Evolutionary conservation across 2,113 vertebrate genomes (phyloP).

Genomic region (Petromus typicus): DNA sequence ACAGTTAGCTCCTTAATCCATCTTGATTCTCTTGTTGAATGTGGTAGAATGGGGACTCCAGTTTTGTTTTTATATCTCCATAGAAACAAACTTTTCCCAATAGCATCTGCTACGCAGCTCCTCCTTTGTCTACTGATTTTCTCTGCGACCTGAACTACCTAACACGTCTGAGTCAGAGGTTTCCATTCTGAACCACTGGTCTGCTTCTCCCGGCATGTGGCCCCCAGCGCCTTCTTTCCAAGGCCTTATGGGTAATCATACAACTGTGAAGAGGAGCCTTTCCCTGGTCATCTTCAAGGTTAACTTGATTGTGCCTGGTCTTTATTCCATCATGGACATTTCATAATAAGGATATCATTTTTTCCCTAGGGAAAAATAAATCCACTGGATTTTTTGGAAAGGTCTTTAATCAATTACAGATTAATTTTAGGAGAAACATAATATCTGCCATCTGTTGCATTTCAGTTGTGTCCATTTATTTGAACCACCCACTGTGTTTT

Average conservation of each 20-base stretch:
- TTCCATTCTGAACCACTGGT: background rate
- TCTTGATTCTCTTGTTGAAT: background rate
- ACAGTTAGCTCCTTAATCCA: background rate
- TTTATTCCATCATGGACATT: background rate
- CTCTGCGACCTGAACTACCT: background rate
- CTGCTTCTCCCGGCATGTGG: background rate
- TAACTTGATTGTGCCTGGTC: background rate
- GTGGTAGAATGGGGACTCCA: background rate
- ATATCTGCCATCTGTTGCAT: background rate
- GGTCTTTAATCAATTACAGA: background rate
- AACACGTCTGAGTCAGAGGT: background rate
- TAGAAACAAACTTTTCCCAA: background rate
- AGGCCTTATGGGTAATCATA: background rate
- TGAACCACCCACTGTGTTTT: background rate
- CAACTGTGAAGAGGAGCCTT: background rate
- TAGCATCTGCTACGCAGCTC: background rate
- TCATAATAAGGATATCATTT: background rate
- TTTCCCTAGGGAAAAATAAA: background rate
- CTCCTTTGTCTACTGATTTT: background rate
- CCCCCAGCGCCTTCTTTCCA: background rate
- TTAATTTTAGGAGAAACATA: background rate
- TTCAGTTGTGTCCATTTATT: background rate
- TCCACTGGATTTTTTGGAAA: background rate
- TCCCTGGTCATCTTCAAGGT: background rate
- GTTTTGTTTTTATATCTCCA: background rate